Percentiles rank a stretch among this genome's conserved stretches.
Conservation (phyloP, 2,797 vertebrate species). For the Microctenopoma stevenorrisi region DNA sequence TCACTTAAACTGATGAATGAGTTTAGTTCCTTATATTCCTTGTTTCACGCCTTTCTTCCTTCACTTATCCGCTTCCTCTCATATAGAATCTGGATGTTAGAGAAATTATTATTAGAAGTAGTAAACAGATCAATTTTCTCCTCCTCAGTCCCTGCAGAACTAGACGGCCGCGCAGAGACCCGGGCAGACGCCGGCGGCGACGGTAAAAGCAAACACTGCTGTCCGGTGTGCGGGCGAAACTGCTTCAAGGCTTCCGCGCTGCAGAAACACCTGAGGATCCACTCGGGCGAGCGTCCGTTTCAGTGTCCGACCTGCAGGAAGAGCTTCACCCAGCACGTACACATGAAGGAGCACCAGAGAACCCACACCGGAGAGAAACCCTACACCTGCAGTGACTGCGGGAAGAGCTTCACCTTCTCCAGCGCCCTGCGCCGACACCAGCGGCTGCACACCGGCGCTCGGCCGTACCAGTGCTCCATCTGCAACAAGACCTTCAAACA, state of each 20-base stretch:
- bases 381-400: conserved; percentile 58
- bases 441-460: conserved; percentile 57
- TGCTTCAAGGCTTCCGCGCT: conserved; percentile 70
- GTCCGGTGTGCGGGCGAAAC: conserved; percentile 64
- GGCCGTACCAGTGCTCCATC: conserved; percentile 52
- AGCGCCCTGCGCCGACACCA: conserved; percentile 70
- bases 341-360: conserved; percentile 71
- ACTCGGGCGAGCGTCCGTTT: conserved; percentile 70
- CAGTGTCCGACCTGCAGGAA: conserved; percentile 68
- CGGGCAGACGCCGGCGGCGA: not conserved
- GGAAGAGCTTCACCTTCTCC: conserved; percentile 71
- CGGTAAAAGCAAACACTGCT: conserved; percentile 32
- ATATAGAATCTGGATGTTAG: too few species aligned
- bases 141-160: conserved; percentile 16
- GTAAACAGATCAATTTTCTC: too few species aligned
- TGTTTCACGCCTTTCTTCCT: too few species aligned
- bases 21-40: too few species aligned
- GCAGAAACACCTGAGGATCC: conserved; percentile 70
- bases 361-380: conserved; percentile 69
- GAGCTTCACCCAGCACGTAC: conserved; percentile 70
- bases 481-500: conserved; percentile 64
- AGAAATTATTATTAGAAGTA: too few species aligned
- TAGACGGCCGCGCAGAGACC: not conserved
- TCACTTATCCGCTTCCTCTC: too few species aligned
- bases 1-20: too few species aligned